Conservation (phyloP, 2,888 invertebrate species). For the Antheraea assamensis region DNA sequence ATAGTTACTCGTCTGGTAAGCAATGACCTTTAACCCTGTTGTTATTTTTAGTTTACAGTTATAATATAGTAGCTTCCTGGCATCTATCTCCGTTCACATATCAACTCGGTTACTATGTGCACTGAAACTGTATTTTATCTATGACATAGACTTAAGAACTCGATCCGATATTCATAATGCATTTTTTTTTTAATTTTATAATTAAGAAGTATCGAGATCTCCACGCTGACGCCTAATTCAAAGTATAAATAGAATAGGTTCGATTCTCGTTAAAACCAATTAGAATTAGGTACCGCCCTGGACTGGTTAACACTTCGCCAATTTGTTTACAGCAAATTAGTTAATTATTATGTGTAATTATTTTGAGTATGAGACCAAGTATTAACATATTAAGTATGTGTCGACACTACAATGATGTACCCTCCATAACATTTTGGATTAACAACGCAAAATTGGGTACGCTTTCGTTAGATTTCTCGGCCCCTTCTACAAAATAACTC, state of each 20-base stretch:
- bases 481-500: too few relatives aligned
- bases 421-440: background rate
- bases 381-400: background rate
- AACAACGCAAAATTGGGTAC: background rate
- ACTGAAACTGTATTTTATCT: conserved; percentile 32
- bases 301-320: background rate
- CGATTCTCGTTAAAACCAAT: background rate
- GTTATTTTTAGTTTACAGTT: conserved; percentile 26
- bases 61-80: conserved; percentile 39
- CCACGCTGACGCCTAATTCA: background rate
- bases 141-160: conserved; percentile 20
- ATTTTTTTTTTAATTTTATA: background rate
- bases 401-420: background rate
- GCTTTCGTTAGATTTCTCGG: background rate
- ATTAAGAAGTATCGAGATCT: background rate
- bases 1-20: conserved; percentile 38
- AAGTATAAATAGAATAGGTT: background rate
- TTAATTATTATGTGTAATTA: background rate
- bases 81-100: conserved; percentile 33
- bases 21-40: conserved; percentile 43
- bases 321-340: background rate
- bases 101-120: conserved; percentile 61
- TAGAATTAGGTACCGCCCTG: background rate
- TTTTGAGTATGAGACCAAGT: too few relatives aligned
- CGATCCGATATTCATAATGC: background rate